phyloP scores from a whole-genome alignment of 2,113 vertebrate genomes.

The Athene noctua region DNA sequence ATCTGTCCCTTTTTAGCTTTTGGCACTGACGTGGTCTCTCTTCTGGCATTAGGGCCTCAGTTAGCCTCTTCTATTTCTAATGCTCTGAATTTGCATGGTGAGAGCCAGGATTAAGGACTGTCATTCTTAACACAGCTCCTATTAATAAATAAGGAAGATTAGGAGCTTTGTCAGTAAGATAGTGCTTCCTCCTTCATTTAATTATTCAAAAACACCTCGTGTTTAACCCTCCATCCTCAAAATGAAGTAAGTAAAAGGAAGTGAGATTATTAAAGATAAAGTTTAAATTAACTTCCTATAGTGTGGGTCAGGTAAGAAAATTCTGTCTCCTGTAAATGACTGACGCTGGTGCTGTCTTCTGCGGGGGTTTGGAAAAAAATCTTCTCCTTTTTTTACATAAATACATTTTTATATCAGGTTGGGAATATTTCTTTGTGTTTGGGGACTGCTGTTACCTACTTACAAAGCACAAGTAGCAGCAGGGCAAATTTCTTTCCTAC shows the following conservation, averaged over 20 bases:
- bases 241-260: slow-evolving; percentile 64
- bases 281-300: slow-evolving; percentile 66
- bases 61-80: slow-evolving; percentile 62
- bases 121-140: slow-evolving; percentile 46
- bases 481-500: slow-evolving; percentile 38
- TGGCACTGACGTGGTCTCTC: background rate
- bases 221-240: slow-evolving; percentile 48
- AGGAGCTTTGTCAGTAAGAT: slow-evolving; percentile 58
- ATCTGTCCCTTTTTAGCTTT: slow-evolving; percentile 1
- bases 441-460: slow-evolving; percentile 44
- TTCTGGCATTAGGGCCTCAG: slow-evolving; percentile 37
- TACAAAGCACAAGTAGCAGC: slow-evolving; percentile 12
- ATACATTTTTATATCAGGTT: slow-evolving; percentile 42
- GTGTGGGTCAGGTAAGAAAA: slow-evolving; percentile 30
- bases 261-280: slow-evolving; percentile 63
- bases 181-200: slow-evolving; percentile 66
- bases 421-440: slow-evolving; percentile 36
- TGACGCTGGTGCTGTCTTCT: background rate
- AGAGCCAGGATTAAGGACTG: slow-evolving; percentile 65
- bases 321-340: slow-evolving; percentile 21
- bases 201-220: slow-evolving; percentile 59
- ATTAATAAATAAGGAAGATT: slow-evolving; percentile 73
- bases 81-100: slow-evolving; percentile 28
- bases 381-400: slow-evolving; percentile 30
- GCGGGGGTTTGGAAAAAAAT: background rate